A percentile compares a stretch with the other conserved stretches of the same genome.
Conservation (phyloP, 2,888 invertebrate genomes). For the Ophraella communa region DNA sequence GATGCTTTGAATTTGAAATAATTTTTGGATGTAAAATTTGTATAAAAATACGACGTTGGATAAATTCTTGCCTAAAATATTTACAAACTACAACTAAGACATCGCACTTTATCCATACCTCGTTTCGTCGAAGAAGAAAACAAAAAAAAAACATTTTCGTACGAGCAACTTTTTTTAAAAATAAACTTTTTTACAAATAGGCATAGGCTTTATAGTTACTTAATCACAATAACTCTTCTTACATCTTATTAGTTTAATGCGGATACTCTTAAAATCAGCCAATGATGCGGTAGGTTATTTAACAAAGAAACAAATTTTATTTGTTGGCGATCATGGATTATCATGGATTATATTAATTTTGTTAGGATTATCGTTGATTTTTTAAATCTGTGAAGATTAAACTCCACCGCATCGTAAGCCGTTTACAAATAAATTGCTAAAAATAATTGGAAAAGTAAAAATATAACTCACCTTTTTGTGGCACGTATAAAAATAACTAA, state of each 20-base stretch:
- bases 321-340: too few relatives aligned
- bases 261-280: slow-evolving; percentile 2
- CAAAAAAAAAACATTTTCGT: slow-evolving; percentile 10
- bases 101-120: not conserved
- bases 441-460: slow-evolving; percentile 10
- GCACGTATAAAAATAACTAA: slow-evolving; percentile 27
- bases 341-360: too few relatives aligned
- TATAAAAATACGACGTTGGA: too few relatives aligned
- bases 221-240: slow-evolving; percentile 16
- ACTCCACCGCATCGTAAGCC: not conserved
- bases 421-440: not conserved
- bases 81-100: not conserved
- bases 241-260: slow-evolving; percentile 12
- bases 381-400: too few relatives aligned
- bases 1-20: too few relatives aligned
- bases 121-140: not conserved
- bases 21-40: too few relatives aligned
- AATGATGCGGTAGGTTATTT: not conserved
- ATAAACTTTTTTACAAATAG: slow-evolving; percentile 19
- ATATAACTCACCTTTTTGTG: slow-evolving; percentile 8
- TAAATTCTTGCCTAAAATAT: too few relatives aligned
- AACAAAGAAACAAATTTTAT: too few relatives aligned
- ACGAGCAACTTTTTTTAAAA: slow-evolving; percentile 13
- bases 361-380: too few relatives aligned
- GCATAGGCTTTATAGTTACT: slow-evolving; percentile 15